Evolutionary conservation across 2,888 invertebrate species (phyloP).

Genomic region (Lamproptera curius): DNA sequence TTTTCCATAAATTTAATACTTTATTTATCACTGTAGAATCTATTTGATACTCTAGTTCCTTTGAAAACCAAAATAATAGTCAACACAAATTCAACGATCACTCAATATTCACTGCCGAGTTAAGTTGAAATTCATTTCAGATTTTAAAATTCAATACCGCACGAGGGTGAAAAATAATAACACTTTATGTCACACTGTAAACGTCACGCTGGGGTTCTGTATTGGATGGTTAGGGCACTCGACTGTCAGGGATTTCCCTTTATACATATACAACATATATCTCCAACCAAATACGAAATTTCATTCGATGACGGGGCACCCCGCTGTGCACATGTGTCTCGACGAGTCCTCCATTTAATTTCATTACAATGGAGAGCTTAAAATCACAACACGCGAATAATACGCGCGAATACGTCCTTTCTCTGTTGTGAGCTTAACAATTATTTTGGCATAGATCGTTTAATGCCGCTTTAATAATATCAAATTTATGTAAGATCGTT

Average conservation of each 20-base stretch:
- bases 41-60: too few species aligned
- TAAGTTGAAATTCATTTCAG: too few species aligned
- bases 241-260: too few species aligned
- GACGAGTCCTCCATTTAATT: slow-evolving; percentile 21
- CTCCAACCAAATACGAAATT: slow-evolving; percentile 12
- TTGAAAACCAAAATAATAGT: too few species aligned
- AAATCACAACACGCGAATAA: slow-evolving; percentile 5
- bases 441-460: background rate
- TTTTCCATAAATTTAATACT: too few species aligned
- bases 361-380: slow-evolving; percentile 13
- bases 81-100: too few species aligned
- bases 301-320: slow-evolving; percentile 33
- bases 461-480: too few species aligned
- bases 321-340: slow-evolving; percentile 48
- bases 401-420: background rate
- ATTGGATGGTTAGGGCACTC: slow-evolving; percentile 1
- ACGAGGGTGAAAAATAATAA: background rate
- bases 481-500: too few species aligned
- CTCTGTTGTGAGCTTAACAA: background rate
- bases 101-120: too few species aligned
- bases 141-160: too few species aligned
- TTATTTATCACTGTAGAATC: too few species aligned
- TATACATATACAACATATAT: too few species aligned
- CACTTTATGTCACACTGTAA: background rate
- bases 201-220: slow-evolving; percentile 30